These are phyloP conservation scores for Chionoecetes opilio DNA, from an alignment of 1,140 invertebrate species.

Conservation along the genomic window DNA sequence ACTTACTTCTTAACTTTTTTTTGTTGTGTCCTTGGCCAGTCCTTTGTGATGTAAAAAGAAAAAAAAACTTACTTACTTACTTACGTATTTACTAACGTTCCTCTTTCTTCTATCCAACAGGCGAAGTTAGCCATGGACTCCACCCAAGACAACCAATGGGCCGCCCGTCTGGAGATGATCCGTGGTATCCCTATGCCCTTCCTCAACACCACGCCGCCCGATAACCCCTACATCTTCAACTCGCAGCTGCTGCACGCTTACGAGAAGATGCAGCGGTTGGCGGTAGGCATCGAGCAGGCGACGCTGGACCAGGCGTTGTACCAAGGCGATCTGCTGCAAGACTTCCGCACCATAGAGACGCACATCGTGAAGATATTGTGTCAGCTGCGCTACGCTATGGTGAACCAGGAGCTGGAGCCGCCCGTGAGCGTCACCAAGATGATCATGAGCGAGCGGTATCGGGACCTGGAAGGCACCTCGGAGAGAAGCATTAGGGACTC, in stretches of 20 bases:
- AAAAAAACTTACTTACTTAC: background rate
- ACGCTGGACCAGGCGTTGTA: constrained; percentile 87
- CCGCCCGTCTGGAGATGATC: background rate
- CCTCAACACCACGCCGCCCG: background rate
- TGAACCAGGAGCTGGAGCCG: constrained; percentile 85
- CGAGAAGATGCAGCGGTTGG: constrained; percentile 87
- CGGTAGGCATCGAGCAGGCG: constrained; percentile 88
- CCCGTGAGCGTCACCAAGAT: constrained; percentile 85
- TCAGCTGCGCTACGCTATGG: constrained; percentile 86
- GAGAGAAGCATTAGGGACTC: constrained; percentile 86
- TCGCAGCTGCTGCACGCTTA: constrained; percentile 86
- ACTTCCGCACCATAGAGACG: constrained; percentile 86
- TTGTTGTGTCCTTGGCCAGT: too few species aligned
- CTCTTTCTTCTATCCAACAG: constrained; percentile 40
- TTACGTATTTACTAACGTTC: background rate
- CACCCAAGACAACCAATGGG: background rate
- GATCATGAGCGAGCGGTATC: constrained; percentile 86
- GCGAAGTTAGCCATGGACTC: constrained; percentile 21
- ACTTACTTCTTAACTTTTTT: too few species aligned
- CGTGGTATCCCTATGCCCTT: background rate
- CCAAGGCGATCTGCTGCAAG: constrained; percentile 84
- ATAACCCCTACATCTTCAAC: constrained; percentile 81
- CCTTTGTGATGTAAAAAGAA: too few species aligned
- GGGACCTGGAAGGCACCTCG: constrained; percentile 84
- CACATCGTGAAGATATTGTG: constrained; percentile 86